Evolutionary conservation across 2,797 vertebrate genomes (phyloP), one percentile per base, ranked within the genome.

Genomic region (Coregonus sp.): DNA sequence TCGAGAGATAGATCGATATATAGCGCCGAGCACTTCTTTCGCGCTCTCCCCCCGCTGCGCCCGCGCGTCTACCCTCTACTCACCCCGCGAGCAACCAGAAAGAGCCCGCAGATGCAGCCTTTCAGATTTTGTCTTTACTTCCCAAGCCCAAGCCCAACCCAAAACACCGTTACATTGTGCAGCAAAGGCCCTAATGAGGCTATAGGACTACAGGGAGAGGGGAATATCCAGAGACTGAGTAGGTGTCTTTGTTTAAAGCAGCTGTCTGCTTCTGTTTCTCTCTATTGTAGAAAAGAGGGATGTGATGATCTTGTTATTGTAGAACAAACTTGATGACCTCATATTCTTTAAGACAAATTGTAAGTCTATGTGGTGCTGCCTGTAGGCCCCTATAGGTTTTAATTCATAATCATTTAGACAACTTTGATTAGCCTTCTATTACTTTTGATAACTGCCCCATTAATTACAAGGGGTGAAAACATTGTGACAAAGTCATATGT

Each of bases 231-330:
- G 6, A 67, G 35, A 76, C 76, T 56, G 78, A 82, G 86, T 82
- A 78, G 86, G 85, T 86, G 86, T 85, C 75, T 78, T 72, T 75
- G 81, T 87, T 86, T 86, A 79, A 85, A 80, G 78, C 72, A 81
- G 79, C 82, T 86, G 82, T 87, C 83, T 84, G 84, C 74, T 85
- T 75, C 80, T 84, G 82, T 82, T 78, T 47, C 75, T 52, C 56
- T 47, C 68, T 71, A 52, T 47, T 81, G 73, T 75, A 76, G 74
- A 69, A 67, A 37, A 29, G 72, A 70, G 69, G 15, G 37, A 73
- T 66, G 9, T 25, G 74, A 63, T 82, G 56, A 79, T 79, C 25
- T 63, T 79, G 25, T 25, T 77, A 80, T 63, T 63, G n/a, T 63
- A 25, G n/a, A 20, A 20, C 59, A 20, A 63, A 63, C 7, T 25